Conservation (phyloP, 2,113 vertebrate genomes). For the Hippocampus guttulatus region DNA sequence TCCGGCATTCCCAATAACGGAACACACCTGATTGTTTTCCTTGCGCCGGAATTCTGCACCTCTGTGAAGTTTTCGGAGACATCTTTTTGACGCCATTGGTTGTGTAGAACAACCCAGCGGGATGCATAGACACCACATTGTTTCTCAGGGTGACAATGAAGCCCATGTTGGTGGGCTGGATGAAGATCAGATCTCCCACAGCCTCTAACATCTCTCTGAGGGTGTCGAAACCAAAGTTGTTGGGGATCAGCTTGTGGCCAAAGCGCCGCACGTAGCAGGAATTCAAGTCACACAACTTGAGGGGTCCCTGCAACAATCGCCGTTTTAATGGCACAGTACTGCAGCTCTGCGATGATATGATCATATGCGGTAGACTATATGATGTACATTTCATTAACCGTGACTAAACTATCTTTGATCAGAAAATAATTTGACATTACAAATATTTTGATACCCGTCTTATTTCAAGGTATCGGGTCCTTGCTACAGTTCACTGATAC, state of each 20-base stretch:
- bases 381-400: too few relatives aligned
- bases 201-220: constrained; percentile 76
- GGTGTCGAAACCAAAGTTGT: constrained; percentile 81
- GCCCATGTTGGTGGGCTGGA: constrained; percentile 76
- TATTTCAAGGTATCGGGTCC: too few relatives aligned
- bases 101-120: neutral
- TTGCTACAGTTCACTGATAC: too few relatives aligned
- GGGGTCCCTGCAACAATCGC: constrained; percentile 67
- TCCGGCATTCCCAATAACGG: neutral
- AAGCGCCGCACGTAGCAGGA: constrained; percentile 72
- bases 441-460: too few relatives aligned
- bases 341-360: too few relatives aligned
- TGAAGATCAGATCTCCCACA: constrained; percentile 67
- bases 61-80: neutral
- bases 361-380: too few relatives aligned
- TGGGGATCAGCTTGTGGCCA: constrained; percentile 70
- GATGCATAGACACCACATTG: constrained; percentile 4
- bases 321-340: neutral
- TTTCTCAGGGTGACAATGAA: constrained; percentile 76
- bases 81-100: neutral
- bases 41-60: neutral
- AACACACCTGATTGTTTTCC: neutral
- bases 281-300: constrained; percentile 78
- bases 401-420: too few relatives aligned
- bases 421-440: too few relatives aligned